phyloP scores from a whole-genome alignment of 2,113 vertebrate genomes.

The Mesitornis unicolor region DNA sequence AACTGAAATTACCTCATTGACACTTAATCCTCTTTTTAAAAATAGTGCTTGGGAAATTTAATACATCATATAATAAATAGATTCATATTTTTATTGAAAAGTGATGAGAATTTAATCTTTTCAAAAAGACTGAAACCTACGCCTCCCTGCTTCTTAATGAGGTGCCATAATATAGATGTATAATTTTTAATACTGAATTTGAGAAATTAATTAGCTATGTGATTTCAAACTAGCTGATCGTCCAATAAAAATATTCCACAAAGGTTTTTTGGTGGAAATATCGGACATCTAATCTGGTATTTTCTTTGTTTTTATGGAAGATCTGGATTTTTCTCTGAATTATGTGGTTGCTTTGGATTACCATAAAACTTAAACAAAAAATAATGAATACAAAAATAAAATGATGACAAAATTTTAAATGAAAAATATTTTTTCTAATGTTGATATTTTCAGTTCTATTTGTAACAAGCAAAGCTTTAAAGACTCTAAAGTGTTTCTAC shows the following conservation, averaged over 20 bases:
- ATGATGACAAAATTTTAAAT: not conserved
- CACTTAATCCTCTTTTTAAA: not conserved
- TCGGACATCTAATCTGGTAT: not conserved
- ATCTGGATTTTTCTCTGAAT: not conserved
- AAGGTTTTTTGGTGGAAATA: not conserved
- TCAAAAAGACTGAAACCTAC: not conserved
- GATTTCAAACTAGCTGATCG: not conserved
- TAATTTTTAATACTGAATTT: not conserved
- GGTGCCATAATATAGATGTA: no score
- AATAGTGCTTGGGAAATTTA: not conserved
- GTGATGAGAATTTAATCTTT: not conserved
- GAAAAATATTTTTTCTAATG: not conserved
- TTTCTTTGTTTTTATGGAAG: not conserved
- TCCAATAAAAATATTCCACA: not conserved
- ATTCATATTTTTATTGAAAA: not conserved
- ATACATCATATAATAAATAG: not conserved
- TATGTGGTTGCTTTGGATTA: not conserved
- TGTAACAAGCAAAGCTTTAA: not conserved
- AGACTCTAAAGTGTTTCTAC: not conserved
- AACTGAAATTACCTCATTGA: not conserved
- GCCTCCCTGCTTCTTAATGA: not conserved
- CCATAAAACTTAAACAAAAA: not conserved
- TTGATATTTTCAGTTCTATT: not conserved
- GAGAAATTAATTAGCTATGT: not conserved
- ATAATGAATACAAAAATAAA: not conserved